Base-by-base conservation (phyloP, 1,140 invertebrate species). In the Ips nitidus region DNA sequence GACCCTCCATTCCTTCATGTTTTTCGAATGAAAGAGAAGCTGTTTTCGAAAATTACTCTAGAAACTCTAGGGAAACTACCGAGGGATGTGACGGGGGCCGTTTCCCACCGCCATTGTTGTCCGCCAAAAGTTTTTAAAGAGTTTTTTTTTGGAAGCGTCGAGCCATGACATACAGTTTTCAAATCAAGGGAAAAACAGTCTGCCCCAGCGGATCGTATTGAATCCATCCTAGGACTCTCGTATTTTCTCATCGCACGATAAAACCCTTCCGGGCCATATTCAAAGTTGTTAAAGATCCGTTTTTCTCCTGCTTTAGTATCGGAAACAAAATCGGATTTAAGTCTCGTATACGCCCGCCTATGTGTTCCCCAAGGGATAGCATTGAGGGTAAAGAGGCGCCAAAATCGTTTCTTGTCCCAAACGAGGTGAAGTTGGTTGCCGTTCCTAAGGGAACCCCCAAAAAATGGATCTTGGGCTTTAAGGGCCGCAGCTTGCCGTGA, bases 361-460 rank as follows among this genome's bases (percentile, higher is more conserved):
- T 60, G 58, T n/a, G 6, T 42, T 60, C 22, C 58, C 58, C 7
- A 37, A 8, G 41, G 58, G 41, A 43, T 22, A 22, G n/a, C 42
- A 36, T 45, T 60, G 36, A 22, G 58, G 41, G 22, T 60, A 60
- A 60, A 42, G 58, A 45, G 41, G 42, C 58, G 58, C 41, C n/a
- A 60, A 60, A 42, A 60, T 60, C 58, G 58, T 60, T 60, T 36
- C 39, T 41, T 45, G n/a, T 39, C 57, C 58, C 58, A 60, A 60
- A 60, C 58, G 58, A 60, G 58, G 58, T 37, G 47, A 60, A 60
- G 58, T 60, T 60, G 58, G 58, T 45, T 60, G 58, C 22, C 41
- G 41, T 47, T 45, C 58, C 58, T 60, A 8, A 36, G 58, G 58
- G 58, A 43, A 60, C 47, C n/a, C 58, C 41, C 41, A 41, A 60